Base-by-base conservation (phyloP, 2,888 invertebrate species). In the Urechis unicinctus region DNA sequence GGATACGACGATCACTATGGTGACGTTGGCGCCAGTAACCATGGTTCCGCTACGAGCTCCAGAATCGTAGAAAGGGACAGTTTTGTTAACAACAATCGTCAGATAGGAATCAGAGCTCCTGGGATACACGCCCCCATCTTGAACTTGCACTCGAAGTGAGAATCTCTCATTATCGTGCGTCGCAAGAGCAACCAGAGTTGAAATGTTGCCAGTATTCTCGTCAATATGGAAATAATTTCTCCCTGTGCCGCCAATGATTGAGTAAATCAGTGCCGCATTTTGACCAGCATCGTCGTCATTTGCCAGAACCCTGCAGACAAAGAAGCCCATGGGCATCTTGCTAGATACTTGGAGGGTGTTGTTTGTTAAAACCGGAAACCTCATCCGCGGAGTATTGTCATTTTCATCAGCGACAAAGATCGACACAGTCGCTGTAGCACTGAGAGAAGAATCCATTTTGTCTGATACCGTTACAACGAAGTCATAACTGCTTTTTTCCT, bases 261-360 rank as follows among this genome's bases (percentile, higher is more conserved):
- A n/a, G 51, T 29, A 55, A 9, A 17, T 3, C 9, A 55, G 46
- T 17, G 17, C 21, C 24, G 44, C 42, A 22, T 43, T 50, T 22
- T 2, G 21, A 24, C 25, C 42, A n/a, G 24, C 25, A 45, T 51
- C 42, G 6, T 42, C n/a, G 29, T 55, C 45, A 45, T 43, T 24
- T 3, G 55, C 51, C 6, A 30, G 5, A 25, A 55, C 42, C 48
- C 31, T 43, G 5, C 51, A n/a, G 6, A 51, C 30, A 13, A n/a
- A 26, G 25, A 30, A 26, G 29, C 51, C 55, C 5, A 28, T 13
- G 1, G 29, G 21, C 3, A 31, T 22, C 3, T 24, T 17, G 36
- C 31, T 51, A n/a, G 55, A 51, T 4, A 55, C n/a, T n/a, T 50
- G 36, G 21, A 55, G 36, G 21, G 51, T 51, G 46, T 31, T 30